These are phyloP conservation scores for Cantharis rufa DNA, from an alignment of 2,888 invertebrate genomes.

Conservation along the genomic window DNA sequence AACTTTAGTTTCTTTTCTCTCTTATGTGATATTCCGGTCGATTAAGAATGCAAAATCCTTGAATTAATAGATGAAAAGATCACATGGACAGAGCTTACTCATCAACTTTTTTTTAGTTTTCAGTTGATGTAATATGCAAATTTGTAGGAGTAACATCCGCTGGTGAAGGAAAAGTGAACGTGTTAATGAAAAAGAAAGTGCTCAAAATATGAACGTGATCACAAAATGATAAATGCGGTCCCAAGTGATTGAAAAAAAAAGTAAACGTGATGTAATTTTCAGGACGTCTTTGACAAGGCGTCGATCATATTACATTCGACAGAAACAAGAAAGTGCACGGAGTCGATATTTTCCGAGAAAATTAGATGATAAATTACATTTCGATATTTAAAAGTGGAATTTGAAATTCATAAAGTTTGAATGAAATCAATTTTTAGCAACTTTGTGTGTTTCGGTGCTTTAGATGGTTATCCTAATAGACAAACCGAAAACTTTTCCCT, in stretches of 20 bases:
- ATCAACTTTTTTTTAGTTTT: not conserved
- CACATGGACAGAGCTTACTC: not conserved
- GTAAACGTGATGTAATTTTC: slow-evolving; percentile 4
- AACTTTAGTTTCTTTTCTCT: not conserved
- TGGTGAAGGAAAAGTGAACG: not conserved
- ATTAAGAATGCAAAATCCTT: too few relatives aligned
- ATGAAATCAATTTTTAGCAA: slow-evolving; percentile 13
- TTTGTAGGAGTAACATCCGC: not conserved
- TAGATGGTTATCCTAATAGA: slow-evolving; percentile 23
- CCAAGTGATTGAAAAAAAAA: not conserved
- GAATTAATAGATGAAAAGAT: not conserved
- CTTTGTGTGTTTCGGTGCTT: slow-evolving; percentile 13
- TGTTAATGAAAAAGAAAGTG: not conserved
- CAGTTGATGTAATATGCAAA: not conserved
- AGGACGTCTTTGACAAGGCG: slow-evolving; percentile 8
- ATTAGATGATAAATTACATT: slow-evolving; percentile 12
- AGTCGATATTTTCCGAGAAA: slow-evolving; percentile 4
- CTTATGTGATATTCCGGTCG: not conserved
- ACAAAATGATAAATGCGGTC: slow-evolving; percentile 17
- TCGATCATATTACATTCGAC: slow-evolving; percentile 17
- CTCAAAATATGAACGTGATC: not conserved
- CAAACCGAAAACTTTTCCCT: slow-evolving; percentile 27
- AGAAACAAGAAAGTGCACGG: slow-evolving; percentile 3
- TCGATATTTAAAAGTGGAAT: not conserved
- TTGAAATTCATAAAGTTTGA: slow-evolving; percentile 12